These are phyloP conservation scores for Ellobium chinense DNA, from an alignment of 2,888 invertebrate genomes.

Conservation along the genomic window DNA sequence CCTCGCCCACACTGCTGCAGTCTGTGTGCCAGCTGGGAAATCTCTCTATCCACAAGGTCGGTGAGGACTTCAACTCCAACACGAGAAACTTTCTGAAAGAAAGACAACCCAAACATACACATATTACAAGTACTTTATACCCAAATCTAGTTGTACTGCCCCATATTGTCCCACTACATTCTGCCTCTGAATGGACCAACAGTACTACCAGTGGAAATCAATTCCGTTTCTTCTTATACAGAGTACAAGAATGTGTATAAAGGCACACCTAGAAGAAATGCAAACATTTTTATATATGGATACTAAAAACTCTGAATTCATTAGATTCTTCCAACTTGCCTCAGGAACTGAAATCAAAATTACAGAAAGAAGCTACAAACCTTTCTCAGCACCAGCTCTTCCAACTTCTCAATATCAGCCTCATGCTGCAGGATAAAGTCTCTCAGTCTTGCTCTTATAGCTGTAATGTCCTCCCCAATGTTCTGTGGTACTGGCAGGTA, in stretches of 20 bases:
- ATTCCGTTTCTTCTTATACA: background rate
- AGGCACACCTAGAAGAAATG: too few species aligned
- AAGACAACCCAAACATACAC: background rate
- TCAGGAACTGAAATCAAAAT: too few species aligned
- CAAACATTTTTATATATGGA: background rate
- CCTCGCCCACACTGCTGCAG: conserved; percentile 12
- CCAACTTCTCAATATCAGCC: conserved; percentile 65
- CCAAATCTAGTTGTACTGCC: too few species aligned
- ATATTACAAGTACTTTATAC: background rate
- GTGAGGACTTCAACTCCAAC: background rate
- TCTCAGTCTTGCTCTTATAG: conserved; percentile 60
- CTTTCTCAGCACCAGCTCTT: conserved; percentile 46
- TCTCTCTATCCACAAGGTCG: background rate
- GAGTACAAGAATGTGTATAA: too few species aligned
- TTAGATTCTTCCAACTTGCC: too few species aligned
- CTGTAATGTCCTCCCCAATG: conserved; percentile 51
- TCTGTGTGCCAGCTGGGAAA: background rate
- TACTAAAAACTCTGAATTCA: background rate
- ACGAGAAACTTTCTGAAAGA: conserved; percentile 21
- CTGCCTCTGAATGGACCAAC: background rate
- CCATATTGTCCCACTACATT: background rate
- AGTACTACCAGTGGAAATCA: background rate
- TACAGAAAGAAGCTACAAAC: background rate
- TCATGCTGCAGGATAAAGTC: conserved; percentile 72
- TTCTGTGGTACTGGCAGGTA: conserved; percentile 61